These are phyloP conservation scores for Halyomorpha halys DNA, from an alignment of 1,140 invertebrate species.

Conservation along the genomic window DNA sequence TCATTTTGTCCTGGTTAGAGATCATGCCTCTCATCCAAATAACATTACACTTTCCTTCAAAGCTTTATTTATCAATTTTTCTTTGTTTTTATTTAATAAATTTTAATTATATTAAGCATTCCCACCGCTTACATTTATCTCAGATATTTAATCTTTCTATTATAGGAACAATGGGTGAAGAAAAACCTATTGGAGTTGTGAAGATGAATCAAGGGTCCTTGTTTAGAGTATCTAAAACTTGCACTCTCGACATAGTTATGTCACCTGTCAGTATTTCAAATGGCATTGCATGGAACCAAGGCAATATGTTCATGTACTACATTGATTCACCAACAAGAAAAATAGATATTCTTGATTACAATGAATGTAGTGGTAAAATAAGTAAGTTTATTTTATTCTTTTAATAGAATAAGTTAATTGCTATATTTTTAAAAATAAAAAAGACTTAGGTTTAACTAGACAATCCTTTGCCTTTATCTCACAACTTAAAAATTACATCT, in stretches of 20 bases:
- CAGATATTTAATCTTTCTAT: neutral
- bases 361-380: conserved; percentile 52
- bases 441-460: too few relatives aligned
- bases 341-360: conserved; percentile 63
- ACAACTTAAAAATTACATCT: too few relatives aligned
- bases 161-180: conserved; percentile 58
- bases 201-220: conserved; percentile 45
- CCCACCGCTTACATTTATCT: too few relatives aligned
- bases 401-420: neutral
- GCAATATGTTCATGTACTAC: conserved; percentile 61
- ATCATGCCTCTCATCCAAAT: too few relatives aligned
- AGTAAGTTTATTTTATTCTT: conserved; percentile 42
- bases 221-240: conserved; percentile 42
- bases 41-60: too few relatives aligned
- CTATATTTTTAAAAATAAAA: too few relatives aligned
- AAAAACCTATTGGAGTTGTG: conserved; percentile 42
- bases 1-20: too few relatives aligned
- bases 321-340: conserved; percentile 57
- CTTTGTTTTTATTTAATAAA: too few relatives aligned
- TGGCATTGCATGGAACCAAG: conserved; percentile 65
- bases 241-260: conserved; percentile 35
- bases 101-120: too few relatives aligned
- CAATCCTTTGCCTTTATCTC: too few relatives aligned
- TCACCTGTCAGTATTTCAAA: conserved; percentile 60
- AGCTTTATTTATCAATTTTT: too few relatives aligned